phyloP scores from a whole-genome alignment of 1,140 invertebrate genomes.

The Gonioctena quinquepunctata region DNA sequence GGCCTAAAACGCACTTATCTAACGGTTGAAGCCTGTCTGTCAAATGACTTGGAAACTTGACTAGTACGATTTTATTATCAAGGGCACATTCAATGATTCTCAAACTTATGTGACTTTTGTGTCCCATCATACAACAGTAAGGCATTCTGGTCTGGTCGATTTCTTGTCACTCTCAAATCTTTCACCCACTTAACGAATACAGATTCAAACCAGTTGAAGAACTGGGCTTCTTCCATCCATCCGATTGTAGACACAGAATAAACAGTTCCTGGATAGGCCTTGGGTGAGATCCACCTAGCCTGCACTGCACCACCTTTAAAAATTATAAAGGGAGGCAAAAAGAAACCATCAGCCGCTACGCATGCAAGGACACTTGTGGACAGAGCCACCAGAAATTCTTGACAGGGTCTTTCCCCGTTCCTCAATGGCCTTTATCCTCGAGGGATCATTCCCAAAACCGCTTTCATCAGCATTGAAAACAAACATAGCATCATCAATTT shows the following conservation, averaged over 20 bases:
- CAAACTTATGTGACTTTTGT: constrained; percentile 25
- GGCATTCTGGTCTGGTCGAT: constrained; percentile 21
- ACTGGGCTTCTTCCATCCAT: constrained; percentile 46
- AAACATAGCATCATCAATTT: constrained; percentile 14
- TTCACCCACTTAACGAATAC: constrained; percentile 25
- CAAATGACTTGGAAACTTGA: constrained; percentile 33
- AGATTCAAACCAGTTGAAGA: constrained; percentile 42
- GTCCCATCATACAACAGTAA: constrained; percentile 26
- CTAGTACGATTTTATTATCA: constrained; percentile 17
- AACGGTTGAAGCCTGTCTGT: constrained; percentile 26
- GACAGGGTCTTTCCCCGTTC: constrained; percentile 38
- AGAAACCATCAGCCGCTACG: constrained; percentile 40
- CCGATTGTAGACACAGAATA: constrained; percentile 46
- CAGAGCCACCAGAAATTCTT: constrained; percentile 45
- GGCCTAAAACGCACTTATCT: constrained; percentile 32
- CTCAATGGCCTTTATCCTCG: constrained; percentile 20
- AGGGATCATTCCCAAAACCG: constrained; percentile 25
- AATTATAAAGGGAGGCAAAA: constrained; percentile 48
- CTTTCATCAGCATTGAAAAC: constrained; percentile 29
- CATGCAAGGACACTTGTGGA: constrained; percentile 47
- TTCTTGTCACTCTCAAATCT: constrained; percentile 7
- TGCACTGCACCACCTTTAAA: constrained; percentile 45
- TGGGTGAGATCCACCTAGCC: constrained; percentile 38
- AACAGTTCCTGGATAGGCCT: constrained; percentile 43
- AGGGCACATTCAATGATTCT: constrained; percentile 29